Percentiles rank a stretch among this genome's conserved stretches.
phyloP scores from a whole-genome alignment of 2,797 vertebrate genomes.

The Scarus forsteni region DNA sequence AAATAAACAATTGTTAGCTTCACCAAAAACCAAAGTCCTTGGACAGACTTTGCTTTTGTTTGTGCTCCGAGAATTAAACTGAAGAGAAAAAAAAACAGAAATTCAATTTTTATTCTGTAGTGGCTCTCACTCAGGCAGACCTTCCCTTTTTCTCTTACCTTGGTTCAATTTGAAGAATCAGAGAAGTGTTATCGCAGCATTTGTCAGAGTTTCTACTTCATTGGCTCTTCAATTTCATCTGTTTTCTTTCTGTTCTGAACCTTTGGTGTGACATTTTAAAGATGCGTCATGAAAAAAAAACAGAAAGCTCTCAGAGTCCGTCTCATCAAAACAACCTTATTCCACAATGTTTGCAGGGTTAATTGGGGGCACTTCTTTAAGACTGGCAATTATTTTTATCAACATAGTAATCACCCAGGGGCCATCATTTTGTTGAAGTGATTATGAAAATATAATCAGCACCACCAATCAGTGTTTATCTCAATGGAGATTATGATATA shows the following conservation, averaged over 20 bases:
- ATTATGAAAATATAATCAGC: conserved; percentile 42
- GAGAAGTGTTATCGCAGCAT: conserved; percentile 40
- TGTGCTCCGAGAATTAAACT: conserved; percentile 33
- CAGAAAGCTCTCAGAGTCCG: neutral
- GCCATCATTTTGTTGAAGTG: conserved; percentile 21
- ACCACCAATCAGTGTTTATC: conserved; percentile 11
- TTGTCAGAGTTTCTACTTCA: conserved; percentile 19
- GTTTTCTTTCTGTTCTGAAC: conserved; percentile 5
- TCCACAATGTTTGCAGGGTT: conserved; percentile 17
- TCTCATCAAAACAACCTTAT: conserved; percentile 12
- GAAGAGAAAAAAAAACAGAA: conserved; percentile 17
- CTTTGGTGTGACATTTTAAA: conserved; percentile 10
- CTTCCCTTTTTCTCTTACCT: conserved; percentile 3
- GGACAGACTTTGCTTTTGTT: conserved; percentile 43
- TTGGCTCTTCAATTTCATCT: conserved; percentile 32
- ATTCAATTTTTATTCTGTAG: conserved; percentile 14
- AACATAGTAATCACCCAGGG: conserved; percentile 29
- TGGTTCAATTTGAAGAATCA: conserved; percentile 28
- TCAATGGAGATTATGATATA: conserved; percentile 33
- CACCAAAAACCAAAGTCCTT: conserved; percentile 25
- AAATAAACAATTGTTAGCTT: conserved; percentile 40
- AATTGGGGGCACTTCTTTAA: conserved; percentile 45
- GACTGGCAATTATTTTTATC: conserved; percentile 47
- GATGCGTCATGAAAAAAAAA: conserved; percentile 1
- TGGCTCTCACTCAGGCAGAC: conserved; percentile 20